phyloP scores from a whole-genome alignment of 2,888 invertebrate species.

The Leptura quadrifasciata region DNA sequence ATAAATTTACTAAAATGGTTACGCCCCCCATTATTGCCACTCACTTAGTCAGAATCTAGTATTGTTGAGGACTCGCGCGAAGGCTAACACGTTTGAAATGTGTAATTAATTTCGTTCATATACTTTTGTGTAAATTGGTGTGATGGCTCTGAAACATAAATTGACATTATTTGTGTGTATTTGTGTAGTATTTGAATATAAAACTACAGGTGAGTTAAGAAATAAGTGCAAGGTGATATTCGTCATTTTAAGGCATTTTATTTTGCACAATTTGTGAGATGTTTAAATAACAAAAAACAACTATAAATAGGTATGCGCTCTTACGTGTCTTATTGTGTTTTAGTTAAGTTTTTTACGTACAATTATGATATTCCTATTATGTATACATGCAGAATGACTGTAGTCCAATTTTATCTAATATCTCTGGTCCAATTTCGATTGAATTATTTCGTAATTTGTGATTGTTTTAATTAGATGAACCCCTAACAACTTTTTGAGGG shows the following conservation, averaged over 20 bases:
- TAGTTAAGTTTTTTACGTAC: neutral
- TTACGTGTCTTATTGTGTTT: slow-evolving; percentile 1
- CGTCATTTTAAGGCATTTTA: neutral
- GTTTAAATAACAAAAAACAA: slow-evolving; percentile 8
- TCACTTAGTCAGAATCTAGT: slow-evolving; percentile 25
- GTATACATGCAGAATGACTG: neutral
- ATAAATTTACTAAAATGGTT: slow-evolving; percentile 9
- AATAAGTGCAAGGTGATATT: neutral
- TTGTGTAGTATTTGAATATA: neutral
- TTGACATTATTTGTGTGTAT: slow-evolving; percentile 1
- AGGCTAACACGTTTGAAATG: slow-evolving; percentile 31
- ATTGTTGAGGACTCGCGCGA: slow-evolving; percentile 15
- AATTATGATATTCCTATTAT: neutral
- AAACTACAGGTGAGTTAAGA: neutral
- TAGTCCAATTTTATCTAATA: neutral
- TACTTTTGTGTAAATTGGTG: neutral
- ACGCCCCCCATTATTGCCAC: slow-evolving; percentile 15
- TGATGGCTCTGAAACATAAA: slow-evolving; percentile 1
- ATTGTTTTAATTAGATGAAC: no score
- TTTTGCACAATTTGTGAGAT: neutral
- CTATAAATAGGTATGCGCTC: slow-evolving; percentile 23
- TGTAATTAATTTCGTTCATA: slow-evolving; percentile 2
- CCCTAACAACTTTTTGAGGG: no score
- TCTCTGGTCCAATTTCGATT: neutral
- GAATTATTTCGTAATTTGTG: no score